Base-by-base conservation (phyloP, 92 coral and sea anemone species). In the Epizoanthus stellaris region DNA sequence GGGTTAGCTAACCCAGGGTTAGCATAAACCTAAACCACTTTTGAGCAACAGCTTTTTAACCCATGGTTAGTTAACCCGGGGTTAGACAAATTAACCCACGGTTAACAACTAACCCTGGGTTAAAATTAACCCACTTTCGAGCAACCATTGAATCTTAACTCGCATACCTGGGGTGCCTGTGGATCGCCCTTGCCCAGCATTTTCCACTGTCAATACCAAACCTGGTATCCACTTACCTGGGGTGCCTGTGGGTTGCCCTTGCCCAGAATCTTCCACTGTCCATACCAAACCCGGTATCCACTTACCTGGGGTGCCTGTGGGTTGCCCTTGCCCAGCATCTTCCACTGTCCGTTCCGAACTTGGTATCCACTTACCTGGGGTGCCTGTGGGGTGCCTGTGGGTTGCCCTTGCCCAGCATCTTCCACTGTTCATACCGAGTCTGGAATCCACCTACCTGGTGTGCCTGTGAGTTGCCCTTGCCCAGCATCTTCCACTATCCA, bases 361-460 rank as follows among this genome's bases (percentile, higher is more conserved):
- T 81, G 87, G 63, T 84, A 84, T 2, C 80, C 87, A 20, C 80
- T 70, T 13, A 84, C 75, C 80, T n/a, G n/a, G n/a, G n/a, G n/a
- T n/a, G n/a, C n/a, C n/a, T n/a, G n/a, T 83, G 87, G n/a, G 87
- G 80, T 3, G 87, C 87, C 14, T 83, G 87, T 8, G 87, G 87
- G 34, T 83, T 80, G 13, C 87, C 87, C 64, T 83, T 83, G 7
- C 87, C 87, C 60, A 83, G 36, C 49, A 84, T 49, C 14, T 17
- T 72, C 81, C 87, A 84, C 21, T 19, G 70, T 9, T 13, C 25
- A 15, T 73, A 30, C 4, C 81, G 80, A 54, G 71, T 6, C 16
- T 79, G 87, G 63, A 69, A 83, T 2, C 70, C 87, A 20, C 80
- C 54, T 13, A 84, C 75, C 87, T 84, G 87, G n/a, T 81, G 72